These are phyloP conservation scores for Coendou prehensilis DNA, from an alignment of 2,797 vertebrate species.

Conservation along the genomic window DNA sequence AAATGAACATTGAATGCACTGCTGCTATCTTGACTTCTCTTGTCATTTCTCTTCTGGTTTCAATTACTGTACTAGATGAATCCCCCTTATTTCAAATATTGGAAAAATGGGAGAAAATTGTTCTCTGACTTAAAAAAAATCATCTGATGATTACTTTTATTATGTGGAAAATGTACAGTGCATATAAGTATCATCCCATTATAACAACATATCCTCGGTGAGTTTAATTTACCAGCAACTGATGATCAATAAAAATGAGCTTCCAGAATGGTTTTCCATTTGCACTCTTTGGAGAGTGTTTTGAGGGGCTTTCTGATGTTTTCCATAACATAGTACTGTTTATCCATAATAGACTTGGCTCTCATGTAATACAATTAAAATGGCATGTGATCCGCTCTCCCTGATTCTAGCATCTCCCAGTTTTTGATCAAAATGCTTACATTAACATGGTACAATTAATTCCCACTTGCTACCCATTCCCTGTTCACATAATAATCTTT, in stretches of 20 bases:
- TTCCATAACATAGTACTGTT: neutral
- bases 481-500: neutral
- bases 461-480: neutral
- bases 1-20: neutral
- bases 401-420: neutral
- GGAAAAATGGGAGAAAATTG: conserved; percentile 13
- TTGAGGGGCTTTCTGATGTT: conserved; percentile 7
- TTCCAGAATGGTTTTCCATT: conserved; percentile 21
- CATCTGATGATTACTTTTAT: neutral
- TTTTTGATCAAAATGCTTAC: conserved; percentile 21
- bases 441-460: neutral
- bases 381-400: neutral
- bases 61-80: neutral
- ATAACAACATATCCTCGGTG: neutral
- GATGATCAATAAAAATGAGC: neutral
- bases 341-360: neutral
- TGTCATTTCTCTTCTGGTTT: neutral
- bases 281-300: neutral
- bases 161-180: neutral
- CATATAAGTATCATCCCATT: neutral
- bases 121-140: neutral
- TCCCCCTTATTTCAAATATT: neutral
- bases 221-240: conserved; percentile 28
- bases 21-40: neutral
- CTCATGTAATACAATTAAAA: neutral